Evolutionary conservation across 2,797 vertebrate genomes (phyloP), one percentile per base, ranked within the genome.

Genomic region (Peromyscus nudipes): DNA sequence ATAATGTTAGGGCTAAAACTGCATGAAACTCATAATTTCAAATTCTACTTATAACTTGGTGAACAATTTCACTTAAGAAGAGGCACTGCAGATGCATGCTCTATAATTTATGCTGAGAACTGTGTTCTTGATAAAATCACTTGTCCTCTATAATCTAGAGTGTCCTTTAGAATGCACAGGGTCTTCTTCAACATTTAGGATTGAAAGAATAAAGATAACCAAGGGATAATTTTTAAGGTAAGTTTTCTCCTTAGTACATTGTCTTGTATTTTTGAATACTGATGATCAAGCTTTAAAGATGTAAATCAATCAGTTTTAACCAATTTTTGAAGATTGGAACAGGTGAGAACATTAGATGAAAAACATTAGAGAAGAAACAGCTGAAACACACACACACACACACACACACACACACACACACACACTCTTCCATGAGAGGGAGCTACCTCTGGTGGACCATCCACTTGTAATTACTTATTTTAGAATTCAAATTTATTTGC

Each of bases 271-370:
- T 96, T 89, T 88, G 49, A 89, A 6, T 34, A 34, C 29, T 34
- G 6, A 34, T 49, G 21, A 40, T 93, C 69, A 3, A 75, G 31
- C 57, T 31, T 92, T 64, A 75, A 75, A 94, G 19, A 71, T 37
- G n/a, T 80, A 94, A 90, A 93, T 57, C n/a, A 85, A 40, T 25
- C 73, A 65, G 65, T 80, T 92, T 87, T 96, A 76, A 84, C 93
- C 37, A 89, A 4, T 34, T 93, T 95, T 97, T 96, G 46, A 76
- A 97, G 75, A 94, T 8, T 75, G 60, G 91, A 93, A 87, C 2
- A 52, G 88, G 71, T 94, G 55, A 93, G 93, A 97, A 94, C 82
- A 87, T 43, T 64, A 37, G 49, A 17, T 37, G 69, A 23, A 57
- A 96, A 97, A 37, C 75, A 81, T 55, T 65, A 37, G 52, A 25